A percentile compares a stretch with the other conserved stretches of the same genome.
phyloP scores from a whole-genome alignment of 1,140 invertebrate genomes.

The Zaprionus kolodkinae region DNA sequence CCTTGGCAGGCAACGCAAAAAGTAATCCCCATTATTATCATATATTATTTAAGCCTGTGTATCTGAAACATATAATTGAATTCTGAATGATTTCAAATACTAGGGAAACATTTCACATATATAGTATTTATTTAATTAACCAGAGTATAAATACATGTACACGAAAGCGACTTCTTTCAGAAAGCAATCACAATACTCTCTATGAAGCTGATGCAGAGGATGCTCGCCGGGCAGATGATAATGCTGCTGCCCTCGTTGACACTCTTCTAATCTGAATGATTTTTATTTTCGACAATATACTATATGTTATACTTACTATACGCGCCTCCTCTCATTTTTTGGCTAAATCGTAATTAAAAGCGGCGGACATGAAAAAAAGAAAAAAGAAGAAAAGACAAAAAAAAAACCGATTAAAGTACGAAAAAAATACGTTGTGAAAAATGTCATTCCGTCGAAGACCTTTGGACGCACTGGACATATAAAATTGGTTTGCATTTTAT shows the following conservation, averaged over 20 bases:
- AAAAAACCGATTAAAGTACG: neutral
- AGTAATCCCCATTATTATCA: neutral
- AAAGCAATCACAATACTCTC: neutral
- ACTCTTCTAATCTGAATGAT: neutral
- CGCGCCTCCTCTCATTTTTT: neutral
- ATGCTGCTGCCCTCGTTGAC: neutral
- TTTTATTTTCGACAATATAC: neutral
- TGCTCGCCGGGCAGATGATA: neutral
- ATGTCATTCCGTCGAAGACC: constrained; percentile 24
- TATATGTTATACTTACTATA: neutral
- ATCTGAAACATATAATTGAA: neutral
- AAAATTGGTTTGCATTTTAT: constrained; percentile 29
- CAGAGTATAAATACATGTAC: neutral
- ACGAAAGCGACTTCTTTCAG: neutral
- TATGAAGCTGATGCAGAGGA: neutral
- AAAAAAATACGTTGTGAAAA: neutral
- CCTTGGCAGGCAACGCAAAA: too few species aligned
- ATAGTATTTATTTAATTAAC: neutral
- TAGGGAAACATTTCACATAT: neutral
- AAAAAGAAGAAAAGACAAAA: neutral
- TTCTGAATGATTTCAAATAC: neutral
- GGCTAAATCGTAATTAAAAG: neutral
- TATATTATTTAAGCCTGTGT: neutral
- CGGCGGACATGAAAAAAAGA: neutral
- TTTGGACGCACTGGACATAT: constrained; percentile 22